These are phyloP conservation scores for Monoplex corrugatus DNA, from an alignment of 2,888 invertebrate genomes.

Conservation along the genomic window DNA sequence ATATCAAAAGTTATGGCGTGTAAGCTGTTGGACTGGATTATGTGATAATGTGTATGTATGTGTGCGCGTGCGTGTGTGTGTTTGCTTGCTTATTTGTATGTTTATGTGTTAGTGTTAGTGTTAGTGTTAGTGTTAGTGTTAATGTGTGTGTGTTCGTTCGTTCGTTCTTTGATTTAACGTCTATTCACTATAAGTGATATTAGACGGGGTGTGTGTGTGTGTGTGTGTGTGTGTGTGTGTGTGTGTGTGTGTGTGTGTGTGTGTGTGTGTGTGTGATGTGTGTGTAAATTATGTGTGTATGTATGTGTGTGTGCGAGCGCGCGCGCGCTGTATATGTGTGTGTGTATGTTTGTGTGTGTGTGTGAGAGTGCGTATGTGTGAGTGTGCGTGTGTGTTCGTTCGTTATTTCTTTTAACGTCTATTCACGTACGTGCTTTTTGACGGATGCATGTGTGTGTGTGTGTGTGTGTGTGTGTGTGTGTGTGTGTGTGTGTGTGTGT, in stretches of 20 bases:
- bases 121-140: too few relatives aligned
- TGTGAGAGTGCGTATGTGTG: neutral
- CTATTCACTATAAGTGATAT: too few relatives aligned
- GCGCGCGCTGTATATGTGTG: slow-evolving; percentile 1
- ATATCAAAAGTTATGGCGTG: too few relatives aligned
- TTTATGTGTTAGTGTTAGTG: too few relatives aligned
- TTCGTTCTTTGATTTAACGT: too few relatives aligned
- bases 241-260: neutral
- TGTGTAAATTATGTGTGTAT: neutral
- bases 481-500: neutral
- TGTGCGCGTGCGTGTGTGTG: too few relatives aligned
- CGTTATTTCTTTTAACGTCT: neutral
- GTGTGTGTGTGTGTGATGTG: neutral
- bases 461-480: neutral
- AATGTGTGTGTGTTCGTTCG: too few relatives aligned
- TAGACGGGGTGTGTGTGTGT: too few relatives aligned
- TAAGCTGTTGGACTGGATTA: too few relatives aligned
- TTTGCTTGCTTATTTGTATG: too few relatives aligned
- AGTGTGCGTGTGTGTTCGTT: neutral
- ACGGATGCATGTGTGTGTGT: neutral
- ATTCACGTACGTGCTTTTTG: too few relatives aligned
- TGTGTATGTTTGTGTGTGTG: slow-evolving; percentile 12
- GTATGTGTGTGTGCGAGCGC: neutral
- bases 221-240: neutral
- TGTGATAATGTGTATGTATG: too few relatives aligned